Evolutionary conservation across 2,888 invertebrate genomes (phyloP), one percentile per base, ranked within the genome.

Genomic region (Tanypteryx hageni): DNA sequence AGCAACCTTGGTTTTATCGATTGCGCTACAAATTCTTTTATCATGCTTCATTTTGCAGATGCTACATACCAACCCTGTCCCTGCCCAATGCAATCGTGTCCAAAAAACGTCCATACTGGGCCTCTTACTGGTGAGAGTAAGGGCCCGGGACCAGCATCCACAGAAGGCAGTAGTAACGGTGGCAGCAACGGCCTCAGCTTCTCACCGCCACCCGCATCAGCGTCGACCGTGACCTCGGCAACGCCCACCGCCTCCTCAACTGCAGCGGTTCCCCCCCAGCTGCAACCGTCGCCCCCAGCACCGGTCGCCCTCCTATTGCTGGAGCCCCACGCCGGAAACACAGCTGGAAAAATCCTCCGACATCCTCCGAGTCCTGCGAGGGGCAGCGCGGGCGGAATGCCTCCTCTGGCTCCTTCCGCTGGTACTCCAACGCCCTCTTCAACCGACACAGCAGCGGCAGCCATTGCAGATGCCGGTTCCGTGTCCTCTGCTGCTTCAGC

Each of bases 51-150:
- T 92, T 94, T n/a, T 94, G 92, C 94, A 96, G 95, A 95, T 95
- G 95, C 95, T 94, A 96, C 97, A 95, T 96, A 97, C 95, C 96
- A 96, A 94, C 96, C 96, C 95, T 98, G 98, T 96, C 98, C 98
- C 94, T 98, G 98, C 96, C 98, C 98, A 96, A 97, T 98, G 96
- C 98, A 98, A 96, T 97, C 98, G 97, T 98, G 98, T 98, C 98
- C 98, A 98, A 98, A 98, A 98, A 98, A 98, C 98, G 98, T 97
- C 97, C 98, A 97, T 98, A 98, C 98, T 98, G 98, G 98, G 97
- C 98, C 98, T 98, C 98, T 98, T 98, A 98, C 98, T 98, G 98
- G 98, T 98, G 98, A 98, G 97, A 97, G 97, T 97, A 98, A 98
- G 97, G 96, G 96, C 95, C 95, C 95, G 94, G 95, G 95, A 94